phyloP scores from a whole-genome alignment of 2,113 vertebrate genomes.

The Desmodus rotundus region DNA sequence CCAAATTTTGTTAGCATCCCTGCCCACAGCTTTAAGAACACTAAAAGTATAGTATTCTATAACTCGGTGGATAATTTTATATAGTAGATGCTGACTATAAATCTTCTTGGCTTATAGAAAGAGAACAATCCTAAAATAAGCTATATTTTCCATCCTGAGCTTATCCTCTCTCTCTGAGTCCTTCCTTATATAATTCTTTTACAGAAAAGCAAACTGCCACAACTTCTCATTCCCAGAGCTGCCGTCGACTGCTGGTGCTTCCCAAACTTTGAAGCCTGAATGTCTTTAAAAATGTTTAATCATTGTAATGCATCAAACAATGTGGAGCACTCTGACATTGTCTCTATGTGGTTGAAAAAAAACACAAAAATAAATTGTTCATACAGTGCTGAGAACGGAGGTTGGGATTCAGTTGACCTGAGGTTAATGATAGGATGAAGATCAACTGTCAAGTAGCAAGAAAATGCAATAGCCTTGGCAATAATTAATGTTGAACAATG shows the following conservation, averaged over 20 bases:
- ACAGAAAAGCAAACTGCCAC: conserved; percentile 30
- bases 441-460: conserved; percentile 79
- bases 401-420: conserved; percentile 77
- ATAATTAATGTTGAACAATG: conserved; percentile 83
- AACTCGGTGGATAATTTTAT: not conserved
- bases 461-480: conserved; percentile 77
- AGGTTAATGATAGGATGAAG: conserved; percentile 80
- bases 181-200: not conserved
- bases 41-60: not conserved
- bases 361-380: conserved; percentile 70
- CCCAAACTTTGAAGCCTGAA: conserved; percentile 31
- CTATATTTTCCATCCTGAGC: conserved; percentile 25
- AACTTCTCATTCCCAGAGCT: conserved; percentile 30
- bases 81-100: not conserved
- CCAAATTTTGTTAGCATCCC: conserved; percentile 3
- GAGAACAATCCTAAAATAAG: conserved; percentile 38
- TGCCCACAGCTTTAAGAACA: not conserved
- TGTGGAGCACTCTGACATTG: conserved; percentile 65
- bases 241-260: not conserved
- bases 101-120: conserved; percentile 43
- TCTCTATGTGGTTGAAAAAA: conserved; percentile 71
- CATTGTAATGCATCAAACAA: conserved; percentile 58
- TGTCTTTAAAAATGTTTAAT: conserved; percentile 73
- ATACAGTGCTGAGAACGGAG: conserved; percentile 74
- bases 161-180: not conserved